These are phyloP conservation scores for Lepus timidus DNA, from an alignment of 2,113 vertebrate species.

Conservation along the genomic window DNA sequence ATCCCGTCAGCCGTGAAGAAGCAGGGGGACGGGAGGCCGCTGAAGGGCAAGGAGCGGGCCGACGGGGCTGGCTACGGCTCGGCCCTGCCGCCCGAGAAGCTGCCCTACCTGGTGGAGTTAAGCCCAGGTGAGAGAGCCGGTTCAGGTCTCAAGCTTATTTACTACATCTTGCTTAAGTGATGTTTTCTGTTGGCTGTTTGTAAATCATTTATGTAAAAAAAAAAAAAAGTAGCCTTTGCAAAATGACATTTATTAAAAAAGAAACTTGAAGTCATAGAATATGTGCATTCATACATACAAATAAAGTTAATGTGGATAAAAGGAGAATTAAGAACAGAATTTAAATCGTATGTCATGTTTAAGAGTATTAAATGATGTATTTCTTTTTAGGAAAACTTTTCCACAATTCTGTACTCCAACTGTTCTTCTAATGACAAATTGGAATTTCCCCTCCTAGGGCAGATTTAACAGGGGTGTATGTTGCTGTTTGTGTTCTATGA, in stretches of 20 bases:
- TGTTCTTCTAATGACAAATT: not conserved
- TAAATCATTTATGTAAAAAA: not conserved
- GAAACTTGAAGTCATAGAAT: not conserved
- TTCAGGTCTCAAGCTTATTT: not conserved
- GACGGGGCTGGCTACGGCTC: conserved; percentile 89
- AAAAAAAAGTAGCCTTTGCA: not conserved
- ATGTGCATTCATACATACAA: not conserved
- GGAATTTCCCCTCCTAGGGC: not conserved
- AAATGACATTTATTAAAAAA: not conserved
- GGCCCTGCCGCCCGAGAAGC: conserved; percentile 93
- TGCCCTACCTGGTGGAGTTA: conserved; percentile 98
- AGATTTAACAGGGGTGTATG: not conserved
- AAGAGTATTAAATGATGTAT: not conserved
- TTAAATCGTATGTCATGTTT: not conserved
- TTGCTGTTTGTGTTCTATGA: too few species aligned
- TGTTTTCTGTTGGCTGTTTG: not conserved
- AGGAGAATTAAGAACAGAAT: not conserved
- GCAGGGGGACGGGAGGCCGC: conserved; percentile 89
- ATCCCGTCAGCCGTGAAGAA: conserved; percentile 93
- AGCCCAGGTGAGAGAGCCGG: conserved; percentile 91
- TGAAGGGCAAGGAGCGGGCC: conserved; percentile 88
- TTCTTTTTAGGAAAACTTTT: not conserved
- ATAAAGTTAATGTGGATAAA: not conserved
- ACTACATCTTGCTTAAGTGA: not conserved
- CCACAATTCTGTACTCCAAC: not conserved